Base-by-base conservation (phyloP, 2,888 invertebrate species). In the Arenicola marina region DNA sequence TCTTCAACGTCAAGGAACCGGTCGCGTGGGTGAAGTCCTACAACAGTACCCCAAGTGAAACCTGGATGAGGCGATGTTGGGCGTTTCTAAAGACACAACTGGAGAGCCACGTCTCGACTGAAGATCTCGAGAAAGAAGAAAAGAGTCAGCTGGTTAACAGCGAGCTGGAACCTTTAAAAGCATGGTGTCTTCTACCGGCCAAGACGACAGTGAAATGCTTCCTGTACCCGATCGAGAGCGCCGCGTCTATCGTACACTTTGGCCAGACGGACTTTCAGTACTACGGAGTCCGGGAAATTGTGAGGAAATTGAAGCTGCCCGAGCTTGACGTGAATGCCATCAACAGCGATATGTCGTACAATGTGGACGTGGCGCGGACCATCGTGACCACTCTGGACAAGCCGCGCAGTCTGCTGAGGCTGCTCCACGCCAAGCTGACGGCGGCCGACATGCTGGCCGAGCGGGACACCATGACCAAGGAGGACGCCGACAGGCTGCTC, bases 321-420 rank as follows among this genome's bases (percentile, higher is more conserved):
- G 63, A 68, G 33, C 63, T 69, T 2, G 65, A 64, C 38, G 28
- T 44, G 11, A 46, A 28, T 11, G 48, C 38, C 26, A 28, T 65
- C 21, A 66, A 59, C 33, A 38, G 51, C 15, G 61, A 56, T 18
- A 51, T 44, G 2, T 57, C 59, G 4, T 21, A 38, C 24, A 62
- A 64, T 48, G 46, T 54, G 7, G 65, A 68, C 34, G 51, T 68
- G 4, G 29, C 60, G 15, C 43, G 48, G n/a, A 44, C 24, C 24
- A 45, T 68, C 28, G 61, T 68, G 33, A 63, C 69, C 4, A 63
- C 69, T 15, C 45, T 62, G 15, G 67, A 67, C 33, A 62, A 68
- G 24, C 67, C 69, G 15, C 21, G 44, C 28, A 43, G 32, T 4
- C 34, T 69, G 28, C 56, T 69, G 4, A 44, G 44, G 26, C 44